A percentile compares a stretch with the other conserved stretches of the same genome.
Conservation (phyloP, 2,888 invertebrate genomes). For the Linnaemya vulpina region DNA sequence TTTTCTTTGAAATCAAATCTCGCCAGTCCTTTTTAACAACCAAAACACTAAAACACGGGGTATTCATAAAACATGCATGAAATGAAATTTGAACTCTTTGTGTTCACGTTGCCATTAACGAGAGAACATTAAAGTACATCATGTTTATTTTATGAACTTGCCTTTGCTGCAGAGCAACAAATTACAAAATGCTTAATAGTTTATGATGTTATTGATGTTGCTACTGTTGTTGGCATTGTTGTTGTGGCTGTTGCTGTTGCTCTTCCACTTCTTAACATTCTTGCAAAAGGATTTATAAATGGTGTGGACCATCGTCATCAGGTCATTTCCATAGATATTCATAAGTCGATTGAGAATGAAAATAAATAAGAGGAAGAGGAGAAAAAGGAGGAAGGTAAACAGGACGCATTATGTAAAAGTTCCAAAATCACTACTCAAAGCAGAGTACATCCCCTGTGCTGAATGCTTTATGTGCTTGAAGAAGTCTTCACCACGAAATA, state of each 20-base stretch:
- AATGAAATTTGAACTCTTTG: constrained; percentile 17
- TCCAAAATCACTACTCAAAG: constrained; percentile 37
- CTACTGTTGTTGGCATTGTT: constrained; percentile 46
- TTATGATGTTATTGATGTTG: constrained; percentile 71
- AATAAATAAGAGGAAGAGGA: constrained; percentile 1
- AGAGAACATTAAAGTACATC: constrained; percentile 47
- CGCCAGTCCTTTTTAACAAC: background rate
- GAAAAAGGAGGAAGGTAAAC: background rate
- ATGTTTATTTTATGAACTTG: constrained; percentile 70
- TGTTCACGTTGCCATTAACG: constrained; percentile 26
- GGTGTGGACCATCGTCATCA: constrained; percentile 66
- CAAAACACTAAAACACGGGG: constrained; percentile 12
- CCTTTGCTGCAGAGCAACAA: constrained; percentile 58
- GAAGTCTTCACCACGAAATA: constrained; percentile 54
- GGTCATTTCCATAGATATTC: constrained; percentile 64
- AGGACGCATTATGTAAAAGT: constrained; percentile 18
- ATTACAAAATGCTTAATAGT: constrained; percentile 72
- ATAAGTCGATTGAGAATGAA: constrained; percentile 39
- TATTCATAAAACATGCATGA: constrained; percentile 24
- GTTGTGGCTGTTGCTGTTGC: background rate
- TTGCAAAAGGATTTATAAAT: constrained; percentile 61
- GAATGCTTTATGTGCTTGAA: constrained; percentile 47
- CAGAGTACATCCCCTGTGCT: constrained; percentile 31
- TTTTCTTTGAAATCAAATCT: background rate
- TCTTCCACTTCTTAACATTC: constrained; percentile 11